Evolutionary conservation across 2,888 invertebrate species (phyloP).

Genomic region (Norana najaformis): DNA sequence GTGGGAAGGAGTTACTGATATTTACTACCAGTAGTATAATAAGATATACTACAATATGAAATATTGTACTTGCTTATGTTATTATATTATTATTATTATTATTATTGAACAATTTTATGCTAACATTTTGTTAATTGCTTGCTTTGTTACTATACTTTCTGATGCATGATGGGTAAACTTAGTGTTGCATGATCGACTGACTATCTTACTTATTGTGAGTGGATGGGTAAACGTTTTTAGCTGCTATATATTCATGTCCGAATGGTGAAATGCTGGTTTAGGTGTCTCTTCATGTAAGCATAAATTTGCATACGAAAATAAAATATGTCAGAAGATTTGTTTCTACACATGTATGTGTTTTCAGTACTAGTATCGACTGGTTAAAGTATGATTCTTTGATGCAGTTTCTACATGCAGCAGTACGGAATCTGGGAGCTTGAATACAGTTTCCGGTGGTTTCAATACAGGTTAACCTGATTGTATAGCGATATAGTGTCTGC

Average conservation of each 20-base stretch:
- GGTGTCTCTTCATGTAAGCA: not conserved
- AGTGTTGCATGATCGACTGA: slow-evolving; percentile 18
- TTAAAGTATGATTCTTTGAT: not conserved
- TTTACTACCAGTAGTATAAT: too few relatives aligned
- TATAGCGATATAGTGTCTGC: not conserved
- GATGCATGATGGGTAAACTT: slow-evolving; percentile 16
- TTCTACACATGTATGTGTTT: not conserved
- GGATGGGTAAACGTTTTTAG: slow-evolving; percentile 15
- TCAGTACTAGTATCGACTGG: not conserved
- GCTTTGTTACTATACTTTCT: not conserved
- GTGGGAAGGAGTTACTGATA: too few relatives aligned
- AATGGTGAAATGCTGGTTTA: not conserved
- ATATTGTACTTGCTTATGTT: not conserved
- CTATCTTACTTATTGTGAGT: not conserved
- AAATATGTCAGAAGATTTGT: not conserved
- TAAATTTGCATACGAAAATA: not conserved
- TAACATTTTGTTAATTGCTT: slow-evolving; percentile 15
- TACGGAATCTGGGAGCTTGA: too few relatives aligned
- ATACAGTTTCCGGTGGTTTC: not conserved
- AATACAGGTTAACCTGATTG: not conserved
- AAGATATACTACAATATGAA: not conserved
- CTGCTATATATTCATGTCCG: not conserved
- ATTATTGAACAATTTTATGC: not conserved
- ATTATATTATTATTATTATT: not conserved
- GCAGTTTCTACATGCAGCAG: not conserved